Evolutionary conservation across 2,888 invertebrate species (phyloP).

Genomic region (Rhyacophila evoluta): DNA sequence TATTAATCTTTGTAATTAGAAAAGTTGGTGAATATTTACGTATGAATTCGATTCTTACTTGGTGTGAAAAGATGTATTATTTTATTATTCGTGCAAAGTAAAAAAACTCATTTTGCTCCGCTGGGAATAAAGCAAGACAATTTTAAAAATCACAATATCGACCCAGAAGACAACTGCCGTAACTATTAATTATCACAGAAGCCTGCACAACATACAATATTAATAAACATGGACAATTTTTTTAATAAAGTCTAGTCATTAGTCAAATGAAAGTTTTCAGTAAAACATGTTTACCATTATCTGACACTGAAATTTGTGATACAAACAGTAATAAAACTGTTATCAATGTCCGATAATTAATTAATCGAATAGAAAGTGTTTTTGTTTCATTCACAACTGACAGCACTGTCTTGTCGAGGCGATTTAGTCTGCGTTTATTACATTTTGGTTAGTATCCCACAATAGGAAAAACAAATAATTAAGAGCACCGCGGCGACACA

Average conservation of each 20-base stretch:
- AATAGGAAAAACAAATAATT: constrained; percentile 18
- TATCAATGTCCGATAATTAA: background rate
- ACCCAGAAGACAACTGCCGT: constrained; percentile 2
- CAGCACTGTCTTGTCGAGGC: background rate
- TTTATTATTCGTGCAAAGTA: background rate
- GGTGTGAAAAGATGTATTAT: no score
- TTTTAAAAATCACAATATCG: background rate
- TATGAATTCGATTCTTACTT: no score
- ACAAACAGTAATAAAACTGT: background rate
- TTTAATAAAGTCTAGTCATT: background rate
- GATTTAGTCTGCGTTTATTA: background rate
- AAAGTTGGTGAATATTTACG: no score
- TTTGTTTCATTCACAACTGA: background rate
- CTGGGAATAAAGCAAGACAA: constrained; percentile 21
- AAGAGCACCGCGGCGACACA: constrained; percentile 2
- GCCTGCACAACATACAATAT: constrained; percentile 45
- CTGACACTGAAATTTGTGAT: background rate
- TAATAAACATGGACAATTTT: constrained; percentile 35
- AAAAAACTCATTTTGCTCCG: constrained; percentile 35
- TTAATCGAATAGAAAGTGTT: background rate
- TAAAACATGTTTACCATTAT: background rate
- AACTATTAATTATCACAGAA: constrained; percentile 40
- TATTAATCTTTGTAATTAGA: no score
- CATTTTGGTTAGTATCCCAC: constrained; percentile 21
- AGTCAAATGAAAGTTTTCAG: background rate